Conservation (phyloP, 2,888 invertebrate species). For the Xestia rhomboidea region DNA sequence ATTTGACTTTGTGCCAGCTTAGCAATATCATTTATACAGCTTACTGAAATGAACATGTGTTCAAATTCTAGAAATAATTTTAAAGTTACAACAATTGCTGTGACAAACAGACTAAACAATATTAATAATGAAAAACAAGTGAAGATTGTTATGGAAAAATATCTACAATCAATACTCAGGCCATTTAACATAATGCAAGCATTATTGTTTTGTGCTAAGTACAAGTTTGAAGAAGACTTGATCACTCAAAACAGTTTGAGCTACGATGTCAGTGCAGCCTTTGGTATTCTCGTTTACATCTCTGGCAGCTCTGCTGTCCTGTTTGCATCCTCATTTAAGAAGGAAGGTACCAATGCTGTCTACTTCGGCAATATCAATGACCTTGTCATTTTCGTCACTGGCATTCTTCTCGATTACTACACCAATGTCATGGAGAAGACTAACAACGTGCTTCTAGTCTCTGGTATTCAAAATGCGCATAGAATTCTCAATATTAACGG, state of each 20-base stretch:
- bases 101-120: background rate
- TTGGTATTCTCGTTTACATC: slow-evolving; percentile 6
- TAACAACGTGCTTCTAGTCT: slow-evolving; percentile 30
- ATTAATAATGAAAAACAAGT: background rate
- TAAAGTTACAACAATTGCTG: background rate
- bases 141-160: slow-evolving; percentile 5
- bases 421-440: slow-evolving; percentile 17
- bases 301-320: background rate
- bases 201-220: slow-evolving; percentile 48
- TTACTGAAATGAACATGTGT: slow-evolving; percentile 14
- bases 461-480: slow-evolving; percentile 29
- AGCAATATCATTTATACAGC: background rate
- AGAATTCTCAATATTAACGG: slow-evolving; percentile 29
- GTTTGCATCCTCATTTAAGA: background rate
- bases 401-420: slow-evolving; percentile 15
- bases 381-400: background rate
- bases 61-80: background rate
- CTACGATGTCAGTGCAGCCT: slow-evolving; percentile 24
- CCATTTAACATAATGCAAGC: slow-evolving; percentile 46
- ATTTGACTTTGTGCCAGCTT: background rate
- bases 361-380: background rate
- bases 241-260: slow-evolving; percentile 25
- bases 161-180: slow-evolving; percentile 29
- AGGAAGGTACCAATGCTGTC: background rate
- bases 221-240: slow-evolving; percentile 12